Evolutionary conservation across 2,113 vertebrate species (phyloP).

Genomic region (Microtus ochrogaster): DNA sequence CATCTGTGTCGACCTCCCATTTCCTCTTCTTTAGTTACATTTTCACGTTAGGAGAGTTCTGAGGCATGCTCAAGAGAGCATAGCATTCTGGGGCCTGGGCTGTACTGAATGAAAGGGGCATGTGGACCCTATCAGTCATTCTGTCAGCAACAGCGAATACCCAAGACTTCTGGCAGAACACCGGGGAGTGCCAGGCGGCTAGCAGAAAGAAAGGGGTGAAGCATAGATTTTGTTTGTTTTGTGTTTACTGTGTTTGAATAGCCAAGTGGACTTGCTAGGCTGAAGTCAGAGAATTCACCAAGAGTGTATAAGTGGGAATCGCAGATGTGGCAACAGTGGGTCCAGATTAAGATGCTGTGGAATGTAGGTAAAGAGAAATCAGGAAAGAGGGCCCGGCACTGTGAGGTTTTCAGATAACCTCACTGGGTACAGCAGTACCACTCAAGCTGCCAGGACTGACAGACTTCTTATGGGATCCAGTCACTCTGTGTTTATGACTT

Average conservation of each 20-base stretch:
- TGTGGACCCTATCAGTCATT: not conserved
- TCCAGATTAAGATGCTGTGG: not conserved
- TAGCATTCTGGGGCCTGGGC: not conserved
- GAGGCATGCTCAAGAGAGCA: not conserved
- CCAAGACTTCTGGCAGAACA: not conserved
- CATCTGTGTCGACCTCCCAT: not conserved
- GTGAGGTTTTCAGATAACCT: not conserved
- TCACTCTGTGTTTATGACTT: not conserved
- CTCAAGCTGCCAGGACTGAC: not conserved
- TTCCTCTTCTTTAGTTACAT: slow-evolving; percentile 2
- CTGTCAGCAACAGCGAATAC: not conserved
- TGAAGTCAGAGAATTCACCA: not conserved
- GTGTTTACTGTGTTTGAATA: not conserved
- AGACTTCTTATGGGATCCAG: not conserved
- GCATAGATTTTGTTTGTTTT: no score
- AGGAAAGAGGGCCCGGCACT: not conserved
- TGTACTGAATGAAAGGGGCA: not conserved
- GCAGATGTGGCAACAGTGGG: not conserved
- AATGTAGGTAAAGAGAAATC: not conserved
- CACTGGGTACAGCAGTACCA: not conserved
- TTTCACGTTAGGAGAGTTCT: not conserved
- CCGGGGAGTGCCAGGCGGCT: not conserved
- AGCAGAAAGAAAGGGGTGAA: not conserved
- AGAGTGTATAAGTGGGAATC: not conserved
- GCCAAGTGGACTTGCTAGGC: not conserved